Conservation (phyloP, 2,113 vertebrate genomes). For the Myotis davidii region DNA sequence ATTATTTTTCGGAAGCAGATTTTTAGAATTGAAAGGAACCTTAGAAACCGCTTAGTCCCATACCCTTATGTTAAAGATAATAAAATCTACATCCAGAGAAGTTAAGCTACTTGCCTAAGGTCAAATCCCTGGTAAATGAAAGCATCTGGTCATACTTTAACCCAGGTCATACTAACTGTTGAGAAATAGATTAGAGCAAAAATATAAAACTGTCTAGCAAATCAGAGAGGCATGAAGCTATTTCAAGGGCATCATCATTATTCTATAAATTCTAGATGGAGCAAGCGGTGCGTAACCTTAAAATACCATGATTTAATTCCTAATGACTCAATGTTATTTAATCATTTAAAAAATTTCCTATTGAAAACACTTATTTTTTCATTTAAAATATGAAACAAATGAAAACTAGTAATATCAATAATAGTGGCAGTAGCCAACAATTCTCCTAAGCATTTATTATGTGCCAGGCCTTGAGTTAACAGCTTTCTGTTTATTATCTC, state of each 20-base stretch:
- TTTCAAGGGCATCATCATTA: slow-evolving; percentile 13
- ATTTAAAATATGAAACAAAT: slow-evolving; percentile 39
- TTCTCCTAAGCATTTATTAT: neutral
- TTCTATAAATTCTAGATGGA: neutral
- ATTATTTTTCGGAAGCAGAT: slow-evolving; percentile 6
- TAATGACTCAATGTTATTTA: neutral
- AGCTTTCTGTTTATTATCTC: neutral
- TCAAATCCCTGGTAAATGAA: neutral
- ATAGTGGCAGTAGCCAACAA: neutral
- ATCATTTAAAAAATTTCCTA: slow-evolving; percentile 40
- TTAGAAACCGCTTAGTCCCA: neutral
- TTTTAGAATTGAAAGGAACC: neutral
- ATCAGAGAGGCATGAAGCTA: neutral
- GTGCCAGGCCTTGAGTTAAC: neutral
- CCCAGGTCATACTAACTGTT: neutral
- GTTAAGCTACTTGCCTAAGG: neutral
- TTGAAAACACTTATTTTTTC: neutral
- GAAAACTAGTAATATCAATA: neutral
- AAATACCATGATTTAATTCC: neutral
- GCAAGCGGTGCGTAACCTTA: neutral
- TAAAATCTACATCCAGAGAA: neutral
- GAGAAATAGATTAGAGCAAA: slow-evolving; percentile 3
- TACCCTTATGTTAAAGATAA: neutral
- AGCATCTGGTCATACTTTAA: neutral
- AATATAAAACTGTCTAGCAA: neutral